These are phyloP conservation scores for Eospalax fontanierii DNA, from an alignment of 2,797 vertebrate species.

Conservation along the genomic window DNA sequence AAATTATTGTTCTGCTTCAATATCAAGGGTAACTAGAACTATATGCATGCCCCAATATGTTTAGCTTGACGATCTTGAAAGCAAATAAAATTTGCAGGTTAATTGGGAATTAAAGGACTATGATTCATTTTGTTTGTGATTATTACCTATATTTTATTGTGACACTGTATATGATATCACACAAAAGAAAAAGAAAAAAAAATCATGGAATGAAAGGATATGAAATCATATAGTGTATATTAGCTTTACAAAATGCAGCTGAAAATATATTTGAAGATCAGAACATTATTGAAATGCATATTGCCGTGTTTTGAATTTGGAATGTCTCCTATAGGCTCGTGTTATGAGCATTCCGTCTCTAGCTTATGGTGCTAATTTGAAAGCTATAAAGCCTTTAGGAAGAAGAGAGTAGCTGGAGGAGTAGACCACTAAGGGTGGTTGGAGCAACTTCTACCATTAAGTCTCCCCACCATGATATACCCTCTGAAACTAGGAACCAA, in stretches of 20 bases:
- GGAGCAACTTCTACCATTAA: background rate
- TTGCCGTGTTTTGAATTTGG: background rate
- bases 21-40: background rate
- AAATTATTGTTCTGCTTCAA: background rate
- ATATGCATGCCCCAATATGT: background rate
- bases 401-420: background rate
- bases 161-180: too few relatives aligned
- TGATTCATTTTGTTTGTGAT: background rate
- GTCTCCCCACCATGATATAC: background rate
- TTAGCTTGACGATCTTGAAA: background rate
- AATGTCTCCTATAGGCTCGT: background rate
- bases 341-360: background rate
- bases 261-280: constrained; percentile 4
- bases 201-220: background rate
- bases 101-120: constrained; percentile 29
- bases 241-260: background rate
- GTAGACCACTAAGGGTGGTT: background rate
- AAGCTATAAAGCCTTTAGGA: background rate
- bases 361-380: background rate
- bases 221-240: background rate
- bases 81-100: background rate
- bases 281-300: background rate
- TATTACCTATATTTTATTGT: background rate
- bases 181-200: too few relatives aligned
- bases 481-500: background rate